phyloP scores from a whole-genome alignment of 2,113 vertebrate genomes.

The Brachypteracias leptosomus region DNA sequence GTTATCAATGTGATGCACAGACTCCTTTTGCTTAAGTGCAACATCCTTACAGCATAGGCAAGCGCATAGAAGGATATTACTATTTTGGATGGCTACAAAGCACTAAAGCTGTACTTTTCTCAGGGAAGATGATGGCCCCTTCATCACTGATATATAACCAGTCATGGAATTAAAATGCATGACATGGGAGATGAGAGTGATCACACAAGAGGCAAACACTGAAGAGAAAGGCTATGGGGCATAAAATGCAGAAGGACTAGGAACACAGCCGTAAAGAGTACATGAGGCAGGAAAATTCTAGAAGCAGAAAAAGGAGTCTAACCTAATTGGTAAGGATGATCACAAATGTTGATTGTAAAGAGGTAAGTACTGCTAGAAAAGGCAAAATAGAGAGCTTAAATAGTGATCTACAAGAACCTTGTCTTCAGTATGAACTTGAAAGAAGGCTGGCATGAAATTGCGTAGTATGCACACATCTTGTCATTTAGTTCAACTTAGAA shows the following conservation, averaged over 20 bases:
- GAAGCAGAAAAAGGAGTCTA: background rate
- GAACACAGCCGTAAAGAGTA: background rate
- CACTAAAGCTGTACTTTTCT: background rate
- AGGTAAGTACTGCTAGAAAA: background rate
- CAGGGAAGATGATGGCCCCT: background rate
- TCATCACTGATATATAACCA: background rate
- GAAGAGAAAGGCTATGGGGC: background rate
- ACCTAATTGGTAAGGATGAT: background rate
- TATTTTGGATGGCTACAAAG: background rate
- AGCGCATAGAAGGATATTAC: background rate
- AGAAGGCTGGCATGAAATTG: background rate
- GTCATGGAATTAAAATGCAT: background rate
- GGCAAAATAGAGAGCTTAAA: background rate
- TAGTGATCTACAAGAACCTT: background rate
- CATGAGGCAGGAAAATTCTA: background rate
- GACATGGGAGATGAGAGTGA: background rate
- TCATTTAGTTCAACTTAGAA: background rate
- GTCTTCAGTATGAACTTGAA: background rate
- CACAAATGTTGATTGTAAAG: background rate
- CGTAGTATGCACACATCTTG: accelerated
- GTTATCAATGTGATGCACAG: background rate
- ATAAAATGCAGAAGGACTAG: background rate
- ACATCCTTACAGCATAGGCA: background rate
- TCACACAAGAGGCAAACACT: background rate
- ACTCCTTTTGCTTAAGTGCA: background rate